Percentiles rank a stretch among this genome's conserved stretches.
Evolutionary conservation across 2,113 vertebrate species (phyloP).

Genomic region (Bubo bubo): DNA sequence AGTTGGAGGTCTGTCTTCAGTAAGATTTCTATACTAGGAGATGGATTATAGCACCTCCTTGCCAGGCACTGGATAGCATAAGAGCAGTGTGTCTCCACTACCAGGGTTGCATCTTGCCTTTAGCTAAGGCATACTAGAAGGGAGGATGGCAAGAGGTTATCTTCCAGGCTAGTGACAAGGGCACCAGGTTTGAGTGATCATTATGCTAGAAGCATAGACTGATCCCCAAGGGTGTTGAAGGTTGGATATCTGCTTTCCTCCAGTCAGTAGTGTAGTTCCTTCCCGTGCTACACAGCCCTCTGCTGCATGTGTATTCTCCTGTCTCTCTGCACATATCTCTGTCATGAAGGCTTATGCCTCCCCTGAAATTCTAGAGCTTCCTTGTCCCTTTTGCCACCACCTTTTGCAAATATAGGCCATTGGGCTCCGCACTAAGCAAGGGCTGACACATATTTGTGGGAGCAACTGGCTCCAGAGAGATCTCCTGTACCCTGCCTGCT

Average conservation of each 20-base stretch:
- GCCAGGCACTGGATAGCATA: neutral
- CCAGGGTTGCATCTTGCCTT: neutral
- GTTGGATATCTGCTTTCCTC: neutral
- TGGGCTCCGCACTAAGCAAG: neutral
- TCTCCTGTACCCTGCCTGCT: neutral
- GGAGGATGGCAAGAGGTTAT: neutral
- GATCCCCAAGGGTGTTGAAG: neutral
- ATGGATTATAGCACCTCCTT: neutral
- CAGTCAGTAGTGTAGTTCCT: fast-evolving
- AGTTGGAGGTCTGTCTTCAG: neutral
- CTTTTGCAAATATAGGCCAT: neutral
- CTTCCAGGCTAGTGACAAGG: neutral
- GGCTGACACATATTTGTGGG: neutral
- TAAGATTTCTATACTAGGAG: neutral
- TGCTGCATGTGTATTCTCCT: fast-evolving
- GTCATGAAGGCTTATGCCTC: neutral
- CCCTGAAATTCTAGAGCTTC: neutral
- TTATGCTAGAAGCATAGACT: neutral
- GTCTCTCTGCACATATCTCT: neutral
- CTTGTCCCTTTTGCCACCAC: neutral
- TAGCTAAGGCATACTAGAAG: neutral
- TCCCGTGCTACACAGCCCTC: neutral
- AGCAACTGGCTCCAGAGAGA: neutral
- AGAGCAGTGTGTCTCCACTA: neutral
- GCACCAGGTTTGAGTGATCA: neutral